Evolutionary conservation across 1,140 invertebrate genomes (phyloP).

Genomic region (Rhagoletis pomonella): DNA sequence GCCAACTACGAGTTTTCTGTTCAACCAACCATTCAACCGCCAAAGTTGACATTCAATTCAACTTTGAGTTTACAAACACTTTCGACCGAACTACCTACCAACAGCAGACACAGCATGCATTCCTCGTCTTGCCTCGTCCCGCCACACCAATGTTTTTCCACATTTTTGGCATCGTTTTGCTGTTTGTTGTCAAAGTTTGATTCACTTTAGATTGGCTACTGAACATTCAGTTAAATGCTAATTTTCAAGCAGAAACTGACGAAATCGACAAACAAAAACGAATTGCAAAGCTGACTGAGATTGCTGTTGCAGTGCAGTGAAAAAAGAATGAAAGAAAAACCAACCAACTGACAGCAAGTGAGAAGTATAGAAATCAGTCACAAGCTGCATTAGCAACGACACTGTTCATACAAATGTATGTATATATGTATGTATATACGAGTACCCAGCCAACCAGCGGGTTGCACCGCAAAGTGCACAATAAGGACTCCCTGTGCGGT

Average conservation of each 20-base stretch:
- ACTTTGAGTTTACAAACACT: slow-evolving; percentile 44
- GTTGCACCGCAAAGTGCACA: too few species aligned
- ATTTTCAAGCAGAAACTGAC: slow-evolving; percentile 26
- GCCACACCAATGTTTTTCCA: neutral
- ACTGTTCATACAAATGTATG: neutral
- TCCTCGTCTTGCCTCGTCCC: neutral
- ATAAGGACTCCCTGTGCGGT: too few species aligned
- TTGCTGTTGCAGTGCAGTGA: neutral
- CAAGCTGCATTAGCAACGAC: neutral
- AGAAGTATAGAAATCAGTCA: neutral
- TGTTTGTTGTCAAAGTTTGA: slow-evolving; percentile 48
- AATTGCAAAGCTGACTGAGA: neutral
- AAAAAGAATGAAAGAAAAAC: neutral
- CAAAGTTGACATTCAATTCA: slow-evolving; percentile 34
- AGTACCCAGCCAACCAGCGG: too few species aligned
- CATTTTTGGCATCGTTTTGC: slow-evolving; percentile 34
- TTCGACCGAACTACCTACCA: neutral
- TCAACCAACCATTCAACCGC: slow-evolving; percentile 35
- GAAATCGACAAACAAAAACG: neutral
- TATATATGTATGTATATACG: too few species aligned
- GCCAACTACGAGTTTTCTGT: slow-evolving; percentile 21
- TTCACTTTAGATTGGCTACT: slow-evolving; percentile 50
- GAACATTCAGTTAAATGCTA: slow-evolving; percentile 41
- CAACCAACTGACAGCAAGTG: neutral
- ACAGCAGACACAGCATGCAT: neutral